These are phyloP conservation scores for Drosophila nikananu DNA, from an alignment of 1,140 invertebrate genomes.

Conservation along the genomic window DNA sequence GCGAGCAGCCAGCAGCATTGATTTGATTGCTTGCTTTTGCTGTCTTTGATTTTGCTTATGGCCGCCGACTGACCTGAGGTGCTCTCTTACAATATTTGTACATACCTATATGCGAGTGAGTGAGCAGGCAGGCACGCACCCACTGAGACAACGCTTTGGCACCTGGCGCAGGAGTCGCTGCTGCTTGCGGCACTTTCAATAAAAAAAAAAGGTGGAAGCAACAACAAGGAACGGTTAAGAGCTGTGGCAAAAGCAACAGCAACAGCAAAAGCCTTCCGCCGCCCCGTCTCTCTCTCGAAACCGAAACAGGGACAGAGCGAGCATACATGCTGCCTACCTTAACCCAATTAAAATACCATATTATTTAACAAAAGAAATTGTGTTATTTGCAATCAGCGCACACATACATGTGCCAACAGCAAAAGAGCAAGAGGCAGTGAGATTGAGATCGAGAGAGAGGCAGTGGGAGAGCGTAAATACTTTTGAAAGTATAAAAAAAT, in stretches of 20 bases:
- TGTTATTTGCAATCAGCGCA: slow-evolving; percentile 77
- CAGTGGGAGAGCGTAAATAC: slow-evolving; percentile 57
- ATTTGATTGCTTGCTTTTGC: slow-evolving; percentile 70
- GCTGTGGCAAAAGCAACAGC: slow-evolving; percentile 14
- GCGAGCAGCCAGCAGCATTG: slow-evolving; percentile 65
- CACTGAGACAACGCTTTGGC: slow-evolving; percentile 52
- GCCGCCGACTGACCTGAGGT: slow-evolving; percentile 69
- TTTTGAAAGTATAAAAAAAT: slow-evolving; percentile 72
- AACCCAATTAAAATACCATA: slow-evolving; percentile 84
- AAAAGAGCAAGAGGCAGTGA: slow-evolving; percentile 34
- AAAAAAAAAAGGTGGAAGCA: slow-evolving; percentile 14
- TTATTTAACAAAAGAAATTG: slow-evolving; percentile 85
- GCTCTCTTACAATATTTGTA: slow-evolving; percentile 47
- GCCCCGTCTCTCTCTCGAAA: slow-evolving; percentile 2
- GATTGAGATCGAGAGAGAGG: slow-evolving; percentile 12
- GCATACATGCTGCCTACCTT: slow-evolving; percentile 83
- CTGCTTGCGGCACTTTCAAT: slow-evolving; percentile 65
- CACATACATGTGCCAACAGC: slow-evolving; percentile 11
- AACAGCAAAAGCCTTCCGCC: slow-evolving; percentile 26
- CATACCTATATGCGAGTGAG: slow-evolving; percentile 13
- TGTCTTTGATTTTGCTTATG: slow-evolving; percentile 78
- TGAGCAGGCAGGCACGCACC: slow-evolving; percentile 17
- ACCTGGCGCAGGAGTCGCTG: slow-evolving; percentile 72
- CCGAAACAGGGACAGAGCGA: slow-evolving; percentile 47
- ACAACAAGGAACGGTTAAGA: slow-evolving; percentile 42